Conservation (phyloP, 2,797 vertebrate species). For the Sus cebifrons region DNA sequence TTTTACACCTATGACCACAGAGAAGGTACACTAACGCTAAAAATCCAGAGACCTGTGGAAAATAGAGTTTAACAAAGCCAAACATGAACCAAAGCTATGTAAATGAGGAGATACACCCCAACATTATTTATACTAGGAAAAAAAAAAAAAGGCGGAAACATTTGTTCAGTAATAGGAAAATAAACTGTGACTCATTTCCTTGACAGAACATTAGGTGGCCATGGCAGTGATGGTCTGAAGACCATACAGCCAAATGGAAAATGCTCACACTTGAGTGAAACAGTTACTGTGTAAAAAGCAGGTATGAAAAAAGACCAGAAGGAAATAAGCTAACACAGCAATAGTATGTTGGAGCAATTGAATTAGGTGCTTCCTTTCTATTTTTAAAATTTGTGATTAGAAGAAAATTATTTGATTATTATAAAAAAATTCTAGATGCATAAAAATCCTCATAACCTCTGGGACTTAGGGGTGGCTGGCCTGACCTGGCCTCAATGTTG, state of each 20-base stretch:
- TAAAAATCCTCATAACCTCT: neutral
- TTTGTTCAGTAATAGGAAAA: neutral
- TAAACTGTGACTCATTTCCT: neutral
- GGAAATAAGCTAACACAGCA: neutral
- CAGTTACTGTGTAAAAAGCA: neutral
- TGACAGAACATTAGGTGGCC: neutral
- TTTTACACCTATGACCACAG: neutral
- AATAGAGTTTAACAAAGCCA: neutral
- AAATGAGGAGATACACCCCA: neutral
- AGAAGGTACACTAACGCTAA: neutral
- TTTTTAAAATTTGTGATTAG: conserved; percentile 5
- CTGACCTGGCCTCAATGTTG: neutral
- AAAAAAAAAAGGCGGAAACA: neutral
- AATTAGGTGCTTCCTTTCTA: neutral
- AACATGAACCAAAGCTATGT: neutral
- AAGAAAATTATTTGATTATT: neutral
- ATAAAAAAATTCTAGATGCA: conserved; percentile 31
- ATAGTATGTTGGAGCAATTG: neutral
- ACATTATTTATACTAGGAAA: neutral
- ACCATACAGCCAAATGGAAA: neutral
- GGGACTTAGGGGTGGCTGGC: neutral
- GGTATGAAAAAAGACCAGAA: neutral
- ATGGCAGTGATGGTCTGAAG: neutral
- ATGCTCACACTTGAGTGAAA: neutral
- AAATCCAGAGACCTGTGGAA: neutral